Evolutionary conservation across 2,113 vertebrate genomes (phyloP).

Genomic region (Collichthys lucidus): DNA sequence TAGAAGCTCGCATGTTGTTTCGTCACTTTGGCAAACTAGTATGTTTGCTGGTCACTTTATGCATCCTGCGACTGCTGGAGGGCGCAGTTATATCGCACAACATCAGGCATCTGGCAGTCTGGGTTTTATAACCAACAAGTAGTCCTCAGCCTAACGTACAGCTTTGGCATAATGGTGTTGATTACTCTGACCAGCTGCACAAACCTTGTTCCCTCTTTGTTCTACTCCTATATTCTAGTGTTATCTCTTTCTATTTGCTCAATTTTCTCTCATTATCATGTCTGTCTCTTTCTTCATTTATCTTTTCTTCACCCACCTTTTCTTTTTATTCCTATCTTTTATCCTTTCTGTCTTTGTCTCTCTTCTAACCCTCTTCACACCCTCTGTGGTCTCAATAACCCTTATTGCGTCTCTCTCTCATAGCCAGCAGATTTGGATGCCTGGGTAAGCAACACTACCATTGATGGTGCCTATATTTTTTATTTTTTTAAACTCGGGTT

Average conservation of each 20-base stretch:
- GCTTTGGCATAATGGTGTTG: not conserved
- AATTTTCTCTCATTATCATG: not conserved
- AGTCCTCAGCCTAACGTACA: not conserved
- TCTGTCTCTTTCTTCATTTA: not conserved
- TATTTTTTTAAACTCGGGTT: conserved; percentile 64
- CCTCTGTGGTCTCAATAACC: conserved; percentile 51
- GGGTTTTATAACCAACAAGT: conserved; percentile 10
- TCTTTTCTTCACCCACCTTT: not conserved
- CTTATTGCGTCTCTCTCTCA: conserved; percentile 70
- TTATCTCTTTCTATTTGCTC: not conserved
- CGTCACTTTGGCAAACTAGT: not conserved
- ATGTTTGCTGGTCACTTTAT: not conserved
- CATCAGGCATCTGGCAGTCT: conserved; percentile 22
- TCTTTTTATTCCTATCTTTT: conserved; percentile 25
- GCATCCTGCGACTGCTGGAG: not conserved
- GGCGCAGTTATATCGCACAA: conserved; percentile 2
- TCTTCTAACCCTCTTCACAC: not conserved
- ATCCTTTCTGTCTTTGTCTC: conserved; percentile 3
- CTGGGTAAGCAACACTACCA: conserved; percentile 84
- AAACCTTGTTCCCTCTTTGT: conserved; percentile 27
- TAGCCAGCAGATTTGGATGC: conserved; percentile 88
- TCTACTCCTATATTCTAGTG: not conserved
- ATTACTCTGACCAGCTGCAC: conserved; percentile 5
- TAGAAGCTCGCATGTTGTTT: not conserved
- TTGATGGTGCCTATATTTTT: conserved; percentile 39